Base-by-base conservation (phyloP, 2,888 invertebrate genomes). In the Drosophila atripex region DNA sequence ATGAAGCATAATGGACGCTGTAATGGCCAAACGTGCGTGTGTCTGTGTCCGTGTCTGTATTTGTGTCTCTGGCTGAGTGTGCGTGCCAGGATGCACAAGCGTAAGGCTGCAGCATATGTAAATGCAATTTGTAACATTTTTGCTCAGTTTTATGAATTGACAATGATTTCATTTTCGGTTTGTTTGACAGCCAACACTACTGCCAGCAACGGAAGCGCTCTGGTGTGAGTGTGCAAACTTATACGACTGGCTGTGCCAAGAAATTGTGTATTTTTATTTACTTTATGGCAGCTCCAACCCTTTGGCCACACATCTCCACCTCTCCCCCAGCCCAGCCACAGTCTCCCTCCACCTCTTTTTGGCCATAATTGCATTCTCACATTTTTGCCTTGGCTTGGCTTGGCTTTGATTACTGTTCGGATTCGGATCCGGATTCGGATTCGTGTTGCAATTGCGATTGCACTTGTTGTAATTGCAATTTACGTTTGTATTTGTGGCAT, bases 91-190 rank as follows among this genome's bases (percentile, higher is more conserved):
- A 21, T 50, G 41, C 46, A n/a, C n/a, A 39, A 18, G 59, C 23
- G 45, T 75, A 49, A 66, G 66, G 66, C 49, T 77, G 79, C 59
- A 65, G 75, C 84, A 77, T 86, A 83, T 86, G 86, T 75, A 83
- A 83, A 86, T 83, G 86, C 80, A 83, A 86, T 83, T 83, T 86
- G 83, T 74, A 80, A 66, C 64, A 86, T 75, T 86, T 76, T 78
- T 84, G 82, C 77, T 69, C 70, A 84, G 58, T 80, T 86, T 84
- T 84, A 86, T 86, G 83, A 84, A 84, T 84, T 84, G 83, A 86
- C 83, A 84, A 86, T 84, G 83, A 86, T 86, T 86, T 84, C 79
- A 84, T 86, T 84, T 80, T 85, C 70, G 69, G 75, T 79, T 80
- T 82, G 82, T 79, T 82, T 82, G 76, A 82, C 85, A 82, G 79